These are phyloP conservation scores for Stictonetta naevosa DNA, from an alignment of 2,113 vertebrate genomes.

Conservation along the genomic window DNA sequence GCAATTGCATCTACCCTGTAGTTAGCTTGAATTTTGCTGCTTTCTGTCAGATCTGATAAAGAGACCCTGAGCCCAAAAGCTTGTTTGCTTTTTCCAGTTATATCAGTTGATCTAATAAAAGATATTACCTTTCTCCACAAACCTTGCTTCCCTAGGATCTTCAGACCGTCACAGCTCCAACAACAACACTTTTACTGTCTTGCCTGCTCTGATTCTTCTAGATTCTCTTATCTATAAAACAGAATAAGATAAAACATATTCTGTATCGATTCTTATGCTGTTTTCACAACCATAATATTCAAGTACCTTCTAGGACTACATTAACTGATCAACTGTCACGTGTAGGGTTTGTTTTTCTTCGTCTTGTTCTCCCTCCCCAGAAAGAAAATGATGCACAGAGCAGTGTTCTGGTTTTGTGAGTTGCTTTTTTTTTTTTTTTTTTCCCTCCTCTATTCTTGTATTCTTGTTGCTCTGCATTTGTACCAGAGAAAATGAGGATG, in stretches of 20 bases:
- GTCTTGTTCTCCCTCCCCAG: neutral
- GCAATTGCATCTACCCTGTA: constrained; percentile 41
- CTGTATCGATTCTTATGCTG: neutral
- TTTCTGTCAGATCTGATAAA: constrained; percentile 54
- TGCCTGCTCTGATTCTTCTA: neutral
- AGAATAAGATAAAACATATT: constrained; percentile 21
- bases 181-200: neutral
- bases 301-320: neutral
- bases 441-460: neutral
- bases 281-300: neutral
- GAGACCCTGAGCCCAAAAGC: constrained; percentile 6
- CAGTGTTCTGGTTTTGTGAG: neutral
- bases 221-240: constrained; percentile 19
- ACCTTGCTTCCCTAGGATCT: constrained; percentile 18
- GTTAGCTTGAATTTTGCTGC: constrained; percentile 45
- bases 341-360: neutral
- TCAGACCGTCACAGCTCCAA: neutral
- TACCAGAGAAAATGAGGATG: neutral
- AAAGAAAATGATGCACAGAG: neutral
- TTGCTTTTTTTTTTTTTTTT: too few species aligned
- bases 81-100: constrained; percentile 34
- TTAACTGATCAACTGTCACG: neutral
- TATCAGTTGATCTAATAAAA: constrained; percentile 58
- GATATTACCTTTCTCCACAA: constrained; percentile 35
- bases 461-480: neutral